These are phyloP conservation scores for Actenoides hombroni DNA, from an alignment of 2,113 vertebrate genomes.

Conservation along the genomic window DNA sequence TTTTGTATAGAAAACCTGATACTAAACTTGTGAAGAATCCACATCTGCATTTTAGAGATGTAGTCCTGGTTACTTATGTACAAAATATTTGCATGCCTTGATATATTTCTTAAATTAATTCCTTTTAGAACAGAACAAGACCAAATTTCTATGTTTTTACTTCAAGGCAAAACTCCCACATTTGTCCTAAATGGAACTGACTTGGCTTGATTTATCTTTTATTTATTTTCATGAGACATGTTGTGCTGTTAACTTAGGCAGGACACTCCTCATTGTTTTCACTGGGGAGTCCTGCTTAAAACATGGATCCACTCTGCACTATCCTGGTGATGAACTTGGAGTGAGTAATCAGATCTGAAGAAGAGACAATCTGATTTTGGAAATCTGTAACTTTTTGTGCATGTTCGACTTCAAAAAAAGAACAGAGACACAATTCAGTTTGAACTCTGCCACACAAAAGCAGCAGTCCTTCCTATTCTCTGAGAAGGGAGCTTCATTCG, in stretches of 20 bases:
- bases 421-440: not conserved
- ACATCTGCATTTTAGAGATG: not conserved
- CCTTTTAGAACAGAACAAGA: not conserved
- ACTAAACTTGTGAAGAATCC: not conserved
- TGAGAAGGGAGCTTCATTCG: not conserved
- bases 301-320: not conserved
- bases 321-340: not conserved
- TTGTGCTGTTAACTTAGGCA: conserved; percentile 38
- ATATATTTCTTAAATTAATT: not conserved
- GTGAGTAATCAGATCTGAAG: not conserved
- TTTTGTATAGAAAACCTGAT: not conserved
- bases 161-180: conserved; percentile 23
- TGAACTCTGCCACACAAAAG: not conserved
- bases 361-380: not conserved
- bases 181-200: conserved; percentile 5
- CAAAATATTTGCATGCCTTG: not conserved
- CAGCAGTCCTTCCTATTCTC: not conserved
- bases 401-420: not conserved
- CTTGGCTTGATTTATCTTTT: conserved; percentile 8
- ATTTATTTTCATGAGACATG: conserved; percentile 1
- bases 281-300: not conserved
- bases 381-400: not conserved
- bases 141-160: conserved; percentile 5
- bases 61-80: not conserved
- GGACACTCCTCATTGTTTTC: not conserved